Base-by-base conservation (phyloP, 2,888 invertebrate genomes). In the Sarcophaga caerulescens region DNA sequence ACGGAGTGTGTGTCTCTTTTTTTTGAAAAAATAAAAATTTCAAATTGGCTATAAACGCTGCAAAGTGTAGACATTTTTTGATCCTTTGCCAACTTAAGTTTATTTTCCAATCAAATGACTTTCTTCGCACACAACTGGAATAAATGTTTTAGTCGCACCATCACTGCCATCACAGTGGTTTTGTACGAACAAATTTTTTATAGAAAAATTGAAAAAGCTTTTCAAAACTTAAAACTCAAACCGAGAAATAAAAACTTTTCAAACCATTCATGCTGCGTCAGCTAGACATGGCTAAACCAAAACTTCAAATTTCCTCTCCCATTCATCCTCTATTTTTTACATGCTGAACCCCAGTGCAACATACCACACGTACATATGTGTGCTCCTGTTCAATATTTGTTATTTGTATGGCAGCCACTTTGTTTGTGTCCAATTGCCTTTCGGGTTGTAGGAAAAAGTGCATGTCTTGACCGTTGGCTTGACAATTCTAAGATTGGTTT, bases 11-110 rank as follows among this genome's bases (percentile, higher is more conserved):
- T 44, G 6, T 35, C 11, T 69, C 6, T 23, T 12, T 73, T 73
- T 60, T 60, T 66, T 57, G 65, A 62, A n/a, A 10, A 44, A 74
- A 73, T 57, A 57, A 74, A 35, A 81, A 75, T 75, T 35, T 35
- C 35, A 35, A 35, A 35, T 35, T 35, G 35, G 35, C 8, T 35
- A 35, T 35, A 35, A 35, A 35, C 35, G 35, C 35, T 52, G 70
- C 63, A 70, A 66, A 68, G 21, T 66, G 23, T n/a, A 84, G 12
- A 80, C n/a, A n/a, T 52, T 66, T 82, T 77, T 82, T 85, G 85
- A 79, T 68, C 47, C 60, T 60, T 71, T 85, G 85, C 85, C 85
- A 85, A 82, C 59, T 78, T 63, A 68, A 79, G 75, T 76, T 85
- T 70, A 82, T 79, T 79, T 81, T 75, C 71, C 75, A 78, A 75